A percentile compares a stretch with the other conserved stretches of the same genome.
Conservation (phyloP, 2,888 invertebrate species). For the Tachina lurida region DNA sequence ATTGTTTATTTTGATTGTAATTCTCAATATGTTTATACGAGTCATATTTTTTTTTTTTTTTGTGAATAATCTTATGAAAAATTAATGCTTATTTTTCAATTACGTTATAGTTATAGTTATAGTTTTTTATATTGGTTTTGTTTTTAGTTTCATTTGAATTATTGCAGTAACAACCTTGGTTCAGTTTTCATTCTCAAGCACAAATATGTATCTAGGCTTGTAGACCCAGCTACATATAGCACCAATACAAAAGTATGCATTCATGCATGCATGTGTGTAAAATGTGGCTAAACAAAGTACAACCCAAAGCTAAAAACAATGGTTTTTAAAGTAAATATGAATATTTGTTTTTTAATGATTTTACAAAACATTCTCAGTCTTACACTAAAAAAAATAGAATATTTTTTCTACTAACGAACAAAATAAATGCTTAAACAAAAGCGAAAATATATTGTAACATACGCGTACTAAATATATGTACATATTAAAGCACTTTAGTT, state of each 20-base stretch:
- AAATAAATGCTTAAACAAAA: conserved; percentile 34
- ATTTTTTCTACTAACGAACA: conserved; percentile 8
- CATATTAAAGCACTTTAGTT: conserved; percentile 64
- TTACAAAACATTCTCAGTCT: conserved; percentile 48
- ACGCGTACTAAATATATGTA: conserved; percentile 64
- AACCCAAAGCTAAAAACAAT: conserved; percentile 66
- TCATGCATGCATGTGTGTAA: not conserved
- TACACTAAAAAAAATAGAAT: conserved; percentile 1
- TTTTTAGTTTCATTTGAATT: conserved; percentile 72
- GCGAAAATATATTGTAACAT: conserved; percentile 28
- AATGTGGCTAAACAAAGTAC: conserved; percentile 25
- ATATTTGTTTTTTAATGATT: conserved; percentile 33
- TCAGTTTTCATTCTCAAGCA: conserved; percentile 68
- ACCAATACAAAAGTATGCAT: not conserved
- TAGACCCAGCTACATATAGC: not conserved
- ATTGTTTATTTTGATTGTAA: not conserved
- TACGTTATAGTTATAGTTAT: conserved; percentile 42
- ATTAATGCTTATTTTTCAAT: conserved; percentile 50
- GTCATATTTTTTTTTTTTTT: conserved; percentile 3
- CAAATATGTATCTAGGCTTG: not conserved
- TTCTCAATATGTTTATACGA: conserved; percentile 14
- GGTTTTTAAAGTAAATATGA: conserved; percentile 47
- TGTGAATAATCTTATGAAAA: conserved; percentile 36
- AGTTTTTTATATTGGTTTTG: too few relatives aligned
- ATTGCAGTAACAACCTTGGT: conserved; percentile 72